phyloP scores from a whole-genome alignment of 2,113 vertebrate species.

The Lamprotornis superbus region DNA sequence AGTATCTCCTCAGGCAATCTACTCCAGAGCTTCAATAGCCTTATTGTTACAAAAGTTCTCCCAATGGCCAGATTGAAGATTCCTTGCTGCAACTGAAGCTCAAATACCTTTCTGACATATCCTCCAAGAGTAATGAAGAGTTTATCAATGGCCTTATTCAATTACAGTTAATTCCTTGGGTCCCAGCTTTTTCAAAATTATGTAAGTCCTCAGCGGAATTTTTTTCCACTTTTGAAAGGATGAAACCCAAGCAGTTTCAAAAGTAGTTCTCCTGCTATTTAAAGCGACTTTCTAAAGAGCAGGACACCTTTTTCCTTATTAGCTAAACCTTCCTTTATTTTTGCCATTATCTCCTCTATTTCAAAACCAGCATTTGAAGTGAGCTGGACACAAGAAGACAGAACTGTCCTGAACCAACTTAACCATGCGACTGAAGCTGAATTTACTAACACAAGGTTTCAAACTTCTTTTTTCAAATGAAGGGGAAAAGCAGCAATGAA shows the following conservation, averaged over 20 bases:
- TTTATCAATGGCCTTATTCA: conserved; percentile 1
- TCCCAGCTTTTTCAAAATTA: neutral
- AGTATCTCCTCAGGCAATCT: neutral
- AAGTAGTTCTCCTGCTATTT: neutral
- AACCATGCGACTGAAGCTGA: neutral
- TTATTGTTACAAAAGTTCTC: neutral
- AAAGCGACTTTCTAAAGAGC: neutral
- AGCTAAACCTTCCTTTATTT: neutral
- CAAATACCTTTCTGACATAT: neutral
- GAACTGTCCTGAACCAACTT: neutral
- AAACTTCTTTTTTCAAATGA: neutral
- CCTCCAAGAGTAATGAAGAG: neutral
- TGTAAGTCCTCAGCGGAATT: neutral
- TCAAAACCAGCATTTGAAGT: neutral
- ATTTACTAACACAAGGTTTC: neutral
- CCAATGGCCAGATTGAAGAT: neutral
- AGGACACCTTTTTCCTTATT: neutral
- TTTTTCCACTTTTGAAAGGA: neutral
- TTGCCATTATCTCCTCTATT: neutral
- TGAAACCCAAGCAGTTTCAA: neutral
- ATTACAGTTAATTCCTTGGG: neutral
- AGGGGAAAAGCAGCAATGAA: neutral
- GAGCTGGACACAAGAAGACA: neutral
- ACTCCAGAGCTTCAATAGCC: neutral
- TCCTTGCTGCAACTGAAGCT: neutral